These are phyloP conservation scores for Alexandromys fortis DNA, from an alignment of 2,113 vertebrate species.

Conservation along the genomic window DNA sequence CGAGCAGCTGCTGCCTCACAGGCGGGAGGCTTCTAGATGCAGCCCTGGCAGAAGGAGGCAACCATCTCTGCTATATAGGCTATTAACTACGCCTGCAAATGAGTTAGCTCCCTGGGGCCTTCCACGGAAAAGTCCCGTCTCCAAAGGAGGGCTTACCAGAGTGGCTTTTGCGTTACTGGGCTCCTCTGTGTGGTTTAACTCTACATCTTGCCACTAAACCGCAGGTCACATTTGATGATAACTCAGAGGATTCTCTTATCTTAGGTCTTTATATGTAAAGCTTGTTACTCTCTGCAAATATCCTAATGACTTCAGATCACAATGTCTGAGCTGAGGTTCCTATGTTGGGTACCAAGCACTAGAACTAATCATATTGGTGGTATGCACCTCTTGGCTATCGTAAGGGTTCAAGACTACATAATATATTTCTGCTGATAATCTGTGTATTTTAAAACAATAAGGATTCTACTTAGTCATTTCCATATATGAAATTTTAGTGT, in stretches of 20 bases:
- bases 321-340: neutral
- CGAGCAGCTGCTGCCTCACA: neutral
- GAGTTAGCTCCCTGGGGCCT: accelerated
- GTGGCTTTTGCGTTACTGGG: neutral
- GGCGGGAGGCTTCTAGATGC: neutral
- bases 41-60: neutral
- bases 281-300: neutral
- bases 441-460: neutral
- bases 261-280: no score
- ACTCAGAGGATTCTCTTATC: accelerated
- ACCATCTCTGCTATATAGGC: neutral
- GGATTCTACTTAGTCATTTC: no score
- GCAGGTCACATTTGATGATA: accelerated
- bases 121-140: neutral
- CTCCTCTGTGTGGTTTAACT: neutral
- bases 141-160: neutral
- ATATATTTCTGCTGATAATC: neutral
- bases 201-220: accelerated
- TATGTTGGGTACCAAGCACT: accelerated
- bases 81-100: neutral
- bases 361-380: accelerated
- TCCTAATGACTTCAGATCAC: accelerated
- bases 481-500: neutral
- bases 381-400: neutral
- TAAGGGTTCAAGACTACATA: accelerated